These are phyloP conservation scores for Ruditapes philippinarum DNA, from an alignment of 1,140 invertebrate species.

Conservation along the genomic window DNA sequence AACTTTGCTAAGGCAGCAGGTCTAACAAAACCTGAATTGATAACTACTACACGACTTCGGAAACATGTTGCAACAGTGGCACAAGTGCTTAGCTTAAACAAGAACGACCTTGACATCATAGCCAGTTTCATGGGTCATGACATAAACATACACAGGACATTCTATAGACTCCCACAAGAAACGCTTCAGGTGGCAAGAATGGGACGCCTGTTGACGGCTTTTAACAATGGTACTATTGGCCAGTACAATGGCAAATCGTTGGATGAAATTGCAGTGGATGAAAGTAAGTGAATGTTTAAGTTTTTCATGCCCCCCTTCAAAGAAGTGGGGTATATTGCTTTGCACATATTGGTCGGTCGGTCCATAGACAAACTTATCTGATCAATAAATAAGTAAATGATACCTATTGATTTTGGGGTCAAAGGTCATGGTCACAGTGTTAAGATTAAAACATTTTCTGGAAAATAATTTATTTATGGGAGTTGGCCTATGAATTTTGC, in stretches of 20 bases:
- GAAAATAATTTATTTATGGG: too few relatives aligned
- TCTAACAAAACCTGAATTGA: neutral
- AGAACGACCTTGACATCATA: constrained; percentile 14
- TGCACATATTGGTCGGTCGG: too few relatives aligned
- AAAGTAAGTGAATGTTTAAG: constrained; percentile 32
- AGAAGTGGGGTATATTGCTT: too few relatives aligned
- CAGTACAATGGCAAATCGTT: constrained; percentile 1
- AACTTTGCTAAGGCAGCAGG: neutral
- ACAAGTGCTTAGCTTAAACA: neutral
- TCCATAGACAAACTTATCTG: too few relatives aligned
- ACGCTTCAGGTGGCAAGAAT: constrained; percentile 34
- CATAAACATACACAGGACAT: constrained; percentile 1
- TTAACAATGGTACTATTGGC: constrained; percentile 12
- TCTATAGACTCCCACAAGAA: constrained; percentile 29
- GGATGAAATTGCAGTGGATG: neutral
- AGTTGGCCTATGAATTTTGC: too few relatives aligned
- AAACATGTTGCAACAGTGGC: constrained; percentile 44
- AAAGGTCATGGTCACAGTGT: too few relatives aligned
- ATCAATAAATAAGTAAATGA: too few relatives aligned
- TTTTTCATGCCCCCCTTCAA: too few relatives aligned
- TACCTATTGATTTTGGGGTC: too few relatives aligned
- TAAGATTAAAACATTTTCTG: too few relatives aligned
- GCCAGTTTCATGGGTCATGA: constrained; percentile 28
- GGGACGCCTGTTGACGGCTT: neutral
- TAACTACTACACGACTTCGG: constrained; percentile 21